Percentiles rank a stretch among this genome's conserved stretches.
phyloP scores from a whole-genome alignment of 1,140 invertebrate species.

The Drosophila virilis region DNA sequence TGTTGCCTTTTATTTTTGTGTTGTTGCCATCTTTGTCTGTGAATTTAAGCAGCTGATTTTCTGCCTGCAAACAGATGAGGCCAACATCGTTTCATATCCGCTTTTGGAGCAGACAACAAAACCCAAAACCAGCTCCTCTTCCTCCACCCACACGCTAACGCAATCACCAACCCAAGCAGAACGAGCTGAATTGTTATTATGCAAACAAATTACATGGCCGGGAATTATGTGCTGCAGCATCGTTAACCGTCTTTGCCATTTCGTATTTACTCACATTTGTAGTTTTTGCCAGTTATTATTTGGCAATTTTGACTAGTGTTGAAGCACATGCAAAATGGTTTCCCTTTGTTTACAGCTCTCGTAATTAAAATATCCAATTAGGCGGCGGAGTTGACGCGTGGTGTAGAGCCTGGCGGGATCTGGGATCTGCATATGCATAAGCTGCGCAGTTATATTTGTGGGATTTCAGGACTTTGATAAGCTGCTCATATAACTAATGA shows the following conservation, averaged over 20 bases:
- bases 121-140: neutral
- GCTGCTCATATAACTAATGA: constrained; percentile 75
- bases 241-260: constrained; percentile 48
- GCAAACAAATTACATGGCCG: constrained; percentile 78
- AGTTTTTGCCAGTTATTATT: constrained; percentile 65
- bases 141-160: neutral
- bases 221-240: constrained; percentile 32
- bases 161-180: neutral
- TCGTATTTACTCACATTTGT: constrained; percentile 34
- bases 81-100: constrained; percentile 49
- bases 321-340: constrained; percentile 20
- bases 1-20: constrained; percentile 40
- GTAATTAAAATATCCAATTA: constrained; percentile 82
- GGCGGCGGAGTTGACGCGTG: constrained; percentile 19
- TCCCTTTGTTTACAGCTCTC: constrained; percentile 50
- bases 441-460: neutral
- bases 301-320: constrained; percentile 58
- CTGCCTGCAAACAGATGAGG: constrained; percentile 67
- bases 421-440: constrained; percentile 6
- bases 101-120: constrained; percentile 19
- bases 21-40: constrained; percentile 45
- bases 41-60: constrained; percentile 78
- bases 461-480: constrained; percentile 50
- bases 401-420: neutral
- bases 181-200: constrained; percentile 75